A percentile compares a stretch with the other conserved stretches of the same genome.
These are phyloP conservation scores for Pelodiscus sinensis DNA, from an alignment of 2,113 vertebrate genomes.

Conservation along the genomic window DNA sequence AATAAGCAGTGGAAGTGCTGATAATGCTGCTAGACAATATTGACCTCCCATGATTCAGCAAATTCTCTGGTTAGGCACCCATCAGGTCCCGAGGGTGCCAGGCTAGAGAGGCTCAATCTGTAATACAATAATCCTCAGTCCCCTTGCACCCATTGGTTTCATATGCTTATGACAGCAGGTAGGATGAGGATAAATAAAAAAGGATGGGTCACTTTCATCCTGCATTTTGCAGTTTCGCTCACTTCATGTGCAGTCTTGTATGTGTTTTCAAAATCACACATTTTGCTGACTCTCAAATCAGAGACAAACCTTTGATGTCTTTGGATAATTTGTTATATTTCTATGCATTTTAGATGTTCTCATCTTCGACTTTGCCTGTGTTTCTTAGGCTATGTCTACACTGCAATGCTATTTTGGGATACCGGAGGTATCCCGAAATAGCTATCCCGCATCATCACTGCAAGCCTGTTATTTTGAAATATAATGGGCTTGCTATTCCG, in stretches of 20 bases:
- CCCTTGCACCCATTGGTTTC: accelerated
- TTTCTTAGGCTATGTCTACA: background rate
- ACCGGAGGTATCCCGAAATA: too few relatives aligned
- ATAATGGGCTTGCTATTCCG: too few relatives aligned
- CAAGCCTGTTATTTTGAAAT: too few relatives aligned
- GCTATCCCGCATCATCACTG: too few relatives aligned
- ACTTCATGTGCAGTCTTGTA: background rate
- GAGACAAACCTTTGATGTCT: background rate
- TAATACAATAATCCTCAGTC: background rate
- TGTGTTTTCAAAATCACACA: background rate
- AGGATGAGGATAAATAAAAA: background rate
- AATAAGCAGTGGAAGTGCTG: too few relatives aligned
- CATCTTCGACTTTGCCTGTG: background rate
- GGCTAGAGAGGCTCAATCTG: background rate
- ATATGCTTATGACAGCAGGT: background rate
- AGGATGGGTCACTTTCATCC: background rate
- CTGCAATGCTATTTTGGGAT: too few relatives aligned
- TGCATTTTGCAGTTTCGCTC: background rate
- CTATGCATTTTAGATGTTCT: background rate
- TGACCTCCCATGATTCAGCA: too few relatives aligned
- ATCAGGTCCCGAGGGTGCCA: too few relatives aligned
- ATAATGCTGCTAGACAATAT: too few relatives aligned
- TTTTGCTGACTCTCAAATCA: background rate
- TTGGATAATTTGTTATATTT: background rate
- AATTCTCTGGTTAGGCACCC: too few relatives aligned